Evolutionary conservation across 1,140 invertebrate species (phyloP).

Genomic region (Ericerus pela): DNA sequence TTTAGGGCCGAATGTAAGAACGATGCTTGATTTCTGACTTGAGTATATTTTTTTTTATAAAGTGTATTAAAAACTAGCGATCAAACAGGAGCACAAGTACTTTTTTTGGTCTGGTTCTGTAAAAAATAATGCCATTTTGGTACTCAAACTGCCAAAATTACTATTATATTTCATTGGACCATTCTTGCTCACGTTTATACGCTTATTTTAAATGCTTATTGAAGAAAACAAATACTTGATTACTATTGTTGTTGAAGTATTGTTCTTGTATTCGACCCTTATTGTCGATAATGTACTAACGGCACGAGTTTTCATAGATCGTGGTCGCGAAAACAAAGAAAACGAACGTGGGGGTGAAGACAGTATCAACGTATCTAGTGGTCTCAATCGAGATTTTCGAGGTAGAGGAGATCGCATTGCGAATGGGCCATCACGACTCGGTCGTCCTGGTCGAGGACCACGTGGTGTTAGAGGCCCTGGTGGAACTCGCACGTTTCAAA

Average conservation of each 20-base stretch:
- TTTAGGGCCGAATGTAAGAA: constrained; percentile 11
- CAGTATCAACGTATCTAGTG: constrained; percentile 31
- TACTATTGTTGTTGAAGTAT: not conserved
- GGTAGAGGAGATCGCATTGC: constrained; percentile 37
- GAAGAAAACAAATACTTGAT: not conserved
- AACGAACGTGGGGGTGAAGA: constrained; percentile 41
- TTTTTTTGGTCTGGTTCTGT: no score
- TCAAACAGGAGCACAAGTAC: no score
- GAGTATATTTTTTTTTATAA: no score
- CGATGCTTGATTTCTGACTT: no score
- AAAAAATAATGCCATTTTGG: no score
- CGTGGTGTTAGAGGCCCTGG: constrained; percentile 37
- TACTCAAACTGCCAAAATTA: no score
- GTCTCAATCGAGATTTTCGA: constrained; percentile 33
- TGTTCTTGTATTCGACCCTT: no score
- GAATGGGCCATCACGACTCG: constrained; percentile 23
- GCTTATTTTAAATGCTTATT: not conserved
- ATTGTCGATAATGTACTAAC: no score
- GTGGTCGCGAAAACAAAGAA: constrained; percentile 44
- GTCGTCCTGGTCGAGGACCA: constrained; percentile 38
- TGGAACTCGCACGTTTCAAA: constrained; percentile 36
- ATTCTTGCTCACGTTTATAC: not conserved
- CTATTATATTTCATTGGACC: no score
- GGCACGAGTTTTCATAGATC: constrained; percentile 22
- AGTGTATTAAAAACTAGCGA: no score